phyloP scores from a whole-genome alignment of 2,888 invertebrate species.

The Andrena bucephala region DNA sequence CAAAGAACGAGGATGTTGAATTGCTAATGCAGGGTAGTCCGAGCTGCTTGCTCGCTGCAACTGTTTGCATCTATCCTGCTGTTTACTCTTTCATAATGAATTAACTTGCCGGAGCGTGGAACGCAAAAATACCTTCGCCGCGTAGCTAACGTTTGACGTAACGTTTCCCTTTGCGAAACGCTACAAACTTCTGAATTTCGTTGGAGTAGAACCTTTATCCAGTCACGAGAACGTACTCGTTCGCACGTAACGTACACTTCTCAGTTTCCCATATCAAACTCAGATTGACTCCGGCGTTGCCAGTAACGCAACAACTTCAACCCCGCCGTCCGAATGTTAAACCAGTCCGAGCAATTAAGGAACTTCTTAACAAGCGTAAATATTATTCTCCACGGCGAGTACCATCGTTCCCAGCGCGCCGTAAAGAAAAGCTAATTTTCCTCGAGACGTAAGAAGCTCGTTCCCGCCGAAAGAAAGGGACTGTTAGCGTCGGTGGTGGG shows the following conservation, averaged over 20 bases:
- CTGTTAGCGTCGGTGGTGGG: background rate
- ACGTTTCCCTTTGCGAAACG: no score
- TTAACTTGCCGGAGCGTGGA: background rate
- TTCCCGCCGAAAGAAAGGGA: background rate
- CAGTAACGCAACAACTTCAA: background rate
- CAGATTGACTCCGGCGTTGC: background rate
- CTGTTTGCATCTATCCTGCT: background rate
- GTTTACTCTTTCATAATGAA: background rate
- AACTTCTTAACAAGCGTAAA: constrained; percentile 51
- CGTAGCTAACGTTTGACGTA: background rate
- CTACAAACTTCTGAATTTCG: no score
- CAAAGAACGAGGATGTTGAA: background rate
- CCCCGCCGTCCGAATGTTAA: background rate
- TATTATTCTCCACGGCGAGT: constrained; percentile 19
- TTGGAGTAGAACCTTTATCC: no score
- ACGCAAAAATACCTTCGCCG: background rate
- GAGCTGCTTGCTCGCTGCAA: background rate
- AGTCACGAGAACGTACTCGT: no score
- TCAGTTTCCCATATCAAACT: no score
- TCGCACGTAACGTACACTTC: no score
- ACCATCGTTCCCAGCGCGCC: background rate
- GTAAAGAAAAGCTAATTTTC: constrained; percentile 36
- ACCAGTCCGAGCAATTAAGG: constrained; percentile 3
- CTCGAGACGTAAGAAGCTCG: constrained; percentile 4
- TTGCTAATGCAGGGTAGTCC: background rate